phyloP scores from a whole-genome alignment of 2,797 vertebrate species.

The Parauchenoglanis ngamensis region DNA sequence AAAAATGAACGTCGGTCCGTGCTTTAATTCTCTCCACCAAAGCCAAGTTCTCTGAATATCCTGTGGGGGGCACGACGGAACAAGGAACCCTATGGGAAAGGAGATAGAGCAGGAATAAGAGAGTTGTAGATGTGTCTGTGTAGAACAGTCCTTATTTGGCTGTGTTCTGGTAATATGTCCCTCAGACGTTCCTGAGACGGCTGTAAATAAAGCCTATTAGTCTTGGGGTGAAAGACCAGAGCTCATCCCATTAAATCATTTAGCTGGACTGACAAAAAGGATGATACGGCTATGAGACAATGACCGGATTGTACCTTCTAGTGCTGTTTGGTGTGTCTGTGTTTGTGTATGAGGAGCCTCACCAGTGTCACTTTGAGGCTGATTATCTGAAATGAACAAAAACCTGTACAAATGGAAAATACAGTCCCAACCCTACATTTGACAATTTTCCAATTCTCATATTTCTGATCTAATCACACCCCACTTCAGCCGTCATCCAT shows the following conservation, averaged over 20 bases:
- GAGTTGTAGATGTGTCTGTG: conserved; percentile 28
- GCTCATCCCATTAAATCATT: conserved; percentile 64
- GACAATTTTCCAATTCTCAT: conserved; percentile 55
- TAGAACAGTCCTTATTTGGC: conserved; percentile 33
- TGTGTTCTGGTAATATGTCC: conserved; percentile 26
- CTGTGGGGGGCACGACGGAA: conserved; percentile 65
- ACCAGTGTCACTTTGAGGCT: conserved; percentile 47
- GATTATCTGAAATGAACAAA: conserved; percentile 56
- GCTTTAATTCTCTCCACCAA: conserved; percentile 17
- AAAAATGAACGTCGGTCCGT: conserved; percentile 32
- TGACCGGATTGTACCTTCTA: conserved; percentile 47
- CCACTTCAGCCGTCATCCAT: conserved; percentile 26
- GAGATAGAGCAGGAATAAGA: conserved; percentile 25
- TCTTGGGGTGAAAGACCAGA: conserved; percentile 53
- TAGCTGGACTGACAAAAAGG: conserved; percentile 61
- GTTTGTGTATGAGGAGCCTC: conserved; percentile 10
- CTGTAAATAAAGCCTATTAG: conserved; percentile 56
- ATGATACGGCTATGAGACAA: conserved; percentile 52
- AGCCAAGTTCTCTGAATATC: conserved; percentile 48
- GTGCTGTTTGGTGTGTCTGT: conserved; percentile 17
- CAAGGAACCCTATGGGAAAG: conserved; percentile 21
- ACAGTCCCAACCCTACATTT: conserved; percentile 51
- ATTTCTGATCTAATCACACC: conserved; percentile 51
- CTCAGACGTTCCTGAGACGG: conserved; percentile 14
- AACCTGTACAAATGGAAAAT: conserved; percentile 43